Evolutionary conservation across 2,888 invertebrate species (phyloP).

Genomic region (Ornithoptera alexandrae): DNA sequence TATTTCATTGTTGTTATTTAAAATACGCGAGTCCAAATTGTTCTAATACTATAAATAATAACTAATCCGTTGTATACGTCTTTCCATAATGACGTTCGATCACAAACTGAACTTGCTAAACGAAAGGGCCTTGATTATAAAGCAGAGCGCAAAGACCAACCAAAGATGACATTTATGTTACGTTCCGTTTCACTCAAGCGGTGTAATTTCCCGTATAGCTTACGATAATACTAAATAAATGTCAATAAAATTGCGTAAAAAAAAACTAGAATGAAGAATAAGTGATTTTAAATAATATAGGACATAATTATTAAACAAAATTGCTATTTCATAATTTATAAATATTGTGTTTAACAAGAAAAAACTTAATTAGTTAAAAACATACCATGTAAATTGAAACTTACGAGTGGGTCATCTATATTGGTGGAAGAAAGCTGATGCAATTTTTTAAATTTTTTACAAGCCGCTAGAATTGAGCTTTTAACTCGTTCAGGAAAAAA

Average conservation of each 20-base stretch:
- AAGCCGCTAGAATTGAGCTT: constrained; percentile 7
- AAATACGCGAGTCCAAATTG: constrained; percentile 49
- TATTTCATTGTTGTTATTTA: constrained; percentile 62
- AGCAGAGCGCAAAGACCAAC: constrained; percentile 1
- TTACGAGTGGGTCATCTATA: constrained; percentile 26
- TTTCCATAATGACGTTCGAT: constrained; percentile 48
- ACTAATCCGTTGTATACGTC: constrained; percentile 39
- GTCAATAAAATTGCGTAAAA: too few species aligned
- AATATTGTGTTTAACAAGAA: too few species aligned
- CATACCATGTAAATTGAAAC: background rate
- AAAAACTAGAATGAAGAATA: too few species aligned
- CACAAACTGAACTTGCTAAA: constrained; percentile 13
- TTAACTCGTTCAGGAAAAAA: background rate
- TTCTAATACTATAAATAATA: constrained; percentile 45
- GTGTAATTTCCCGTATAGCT: background rate
- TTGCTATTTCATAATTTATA: too few species aligned
- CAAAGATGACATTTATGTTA: constrained; percentile 13
- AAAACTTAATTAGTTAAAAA: background rate
- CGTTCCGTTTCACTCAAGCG: constrained; percentile 42
- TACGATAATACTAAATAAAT: background rate
- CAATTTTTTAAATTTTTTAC: constrained; percentile 52
- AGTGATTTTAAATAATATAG: too few species aligned
- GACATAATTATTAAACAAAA: too few species aligned
- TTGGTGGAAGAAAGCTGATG: constrained; percentile 46
- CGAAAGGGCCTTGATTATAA: background rate